Base-by-base conservation (phyloP, 2,888 invertebrate species). In the Embidobia sp. region DNA sequence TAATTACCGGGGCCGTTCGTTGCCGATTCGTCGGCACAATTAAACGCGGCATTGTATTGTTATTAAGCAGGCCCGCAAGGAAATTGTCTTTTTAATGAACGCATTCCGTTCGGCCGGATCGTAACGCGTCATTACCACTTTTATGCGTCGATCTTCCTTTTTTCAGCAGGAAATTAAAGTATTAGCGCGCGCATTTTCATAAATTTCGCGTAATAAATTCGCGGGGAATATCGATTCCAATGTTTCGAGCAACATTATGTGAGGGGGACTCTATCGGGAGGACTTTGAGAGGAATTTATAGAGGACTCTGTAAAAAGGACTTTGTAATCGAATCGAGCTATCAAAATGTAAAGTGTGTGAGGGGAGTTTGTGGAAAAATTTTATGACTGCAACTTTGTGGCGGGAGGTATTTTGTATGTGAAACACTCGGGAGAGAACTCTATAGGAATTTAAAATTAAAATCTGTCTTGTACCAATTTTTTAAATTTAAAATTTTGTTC, bases 61-160 rank as follows among this genome's bases (percentile, higher is more conserved):
- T 69, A 59, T 59, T 69, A 59, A 49, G 42, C 16, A 13, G 16
- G 26, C 8, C 42, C 35, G 33, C 48, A 8, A 59, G 49, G 59
- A 69, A 69, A 69, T 69, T 69, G 42, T 18, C 27, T 57, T 69
- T 57, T 59, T 49, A 67, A 67, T 18, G 57, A 69, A 57, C 57
- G 11, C 31, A 53, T 63, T 48, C 33, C 44, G 40, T 15, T 31
- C 22, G 29, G 26, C 1, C 40, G 46, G 27, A n/a, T 33, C 1
- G 33, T 59, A 42, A 57, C 37, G 37, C 26, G 8, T 16, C 26
- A 33, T 55, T 40, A 55, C 40, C 16, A 13, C 35, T 1, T 5
- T 11, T 11, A 6, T 1, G 11, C 11, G 4, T 11, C 5, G 3
- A 0, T 5, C 40, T 15, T 16, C 0, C 10, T 59, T 49, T 53